A percentile compares a stretch with the other conserved stretches of the same genome.
Evolutionary conservation across 2,113 vertebrate genomes (phyloP).

Genomic region (Melanotaenia duboulayi): DNA sequence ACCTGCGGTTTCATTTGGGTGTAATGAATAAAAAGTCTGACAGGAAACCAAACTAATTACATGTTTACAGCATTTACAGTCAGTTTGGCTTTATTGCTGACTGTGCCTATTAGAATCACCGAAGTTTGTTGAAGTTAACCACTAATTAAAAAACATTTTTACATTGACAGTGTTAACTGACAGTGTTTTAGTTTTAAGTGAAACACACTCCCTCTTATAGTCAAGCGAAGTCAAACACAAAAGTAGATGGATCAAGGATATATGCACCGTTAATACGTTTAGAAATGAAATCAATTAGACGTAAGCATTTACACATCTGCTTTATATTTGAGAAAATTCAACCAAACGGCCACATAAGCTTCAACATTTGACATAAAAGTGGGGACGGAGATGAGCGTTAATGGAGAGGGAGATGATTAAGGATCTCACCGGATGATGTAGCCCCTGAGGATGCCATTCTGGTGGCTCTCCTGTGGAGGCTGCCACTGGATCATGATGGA

Average conservation of each 20-base stretch:
- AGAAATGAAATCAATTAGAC: background rate
- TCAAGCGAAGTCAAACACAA: too few species aligned
- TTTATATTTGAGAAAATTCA: too few species aligned
- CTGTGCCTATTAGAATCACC: slow-evolving; percentile 15
- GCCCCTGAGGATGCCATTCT: slow-evolving; percentile 93
- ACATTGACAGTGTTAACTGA: background rate
- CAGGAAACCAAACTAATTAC: slow-evolving; percentile 69
- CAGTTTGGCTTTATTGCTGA: slow-evolving; percentile 56
- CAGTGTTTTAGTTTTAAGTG: too few species aligned
- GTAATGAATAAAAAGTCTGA: slow-evolving; percentile 60
- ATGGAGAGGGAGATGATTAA: background rate
- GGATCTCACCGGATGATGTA: slow-evolving; percentile 89
- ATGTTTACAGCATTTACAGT: slow-evolving; percentile 66
- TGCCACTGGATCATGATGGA: slow-evolving; percentile 99
- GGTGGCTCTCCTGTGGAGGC: slow-evolving; percentile 93
- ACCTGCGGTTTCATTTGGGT: slow-evolving; percentile 69
- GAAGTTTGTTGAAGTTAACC: slow-evolving; percentile 36
- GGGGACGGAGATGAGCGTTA: accelerated
- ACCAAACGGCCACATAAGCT: background rate
- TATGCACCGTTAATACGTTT: background rate
- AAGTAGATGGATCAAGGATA: background rate
- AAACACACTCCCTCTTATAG: background rate
- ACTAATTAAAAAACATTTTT: slow-evolving; percentile 10
- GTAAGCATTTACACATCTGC: too few species aligned
- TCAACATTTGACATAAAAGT: accelerated